Base-by-base conservation (phyloP, 2,797 vertebrate genomes). In the Chelmon rostratus region DNA sequence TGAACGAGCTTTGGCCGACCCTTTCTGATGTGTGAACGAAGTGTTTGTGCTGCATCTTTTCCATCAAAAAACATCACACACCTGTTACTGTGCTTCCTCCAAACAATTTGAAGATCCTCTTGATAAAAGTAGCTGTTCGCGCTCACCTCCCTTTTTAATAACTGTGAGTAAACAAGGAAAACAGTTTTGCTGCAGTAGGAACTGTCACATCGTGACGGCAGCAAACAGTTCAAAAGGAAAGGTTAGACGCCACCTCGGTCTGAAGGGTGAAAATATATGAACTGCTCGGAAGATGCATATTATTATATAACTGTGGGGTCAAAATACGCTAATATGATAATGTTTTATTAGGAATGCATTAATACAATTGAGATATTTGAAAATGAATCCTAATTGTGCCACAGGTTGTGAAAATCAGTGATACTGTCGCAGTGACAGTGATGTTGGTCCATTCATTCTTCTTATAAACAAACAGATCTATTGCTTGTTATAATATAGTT, bases 101-200 rank as follows among this genome's bases (percentile, higher is more conserved):
- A 9, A 52, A 63, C 37, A 50, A 19, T 64, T 56, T 44, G n/a
- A 59, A 66, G 38, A 5, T 47, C 2, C 21, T 50, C 73, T 23
- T 74, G 6, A 53, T 12, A 11, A 64, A 56, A 74, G 8, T 63
- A 44, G 15, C 13, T n/a, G 18, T 18, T 42, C 1, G 6, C 25
- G 23, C 54, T 47, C 38, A 33, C 25, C 5, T 6, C 18, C 3
- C 15, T n/a, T 23, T 66, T 76, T 66, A 15, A 44, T n/a, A 13
- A 74, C 9, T 59, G 40, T 64, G 54, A 44, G 47, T 50, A 70
- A 73, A 73, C 31, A 58, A 58, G 31, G 28, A 57, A 42, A 70
- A 57, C 19, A 12, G 6, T 61, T 40, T 64, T 74, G 5, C 40
- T 31, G 4, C 25, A 0, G 23, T 47, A 8, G 25, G 62, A 67